These are phyloP conservation scores for Drosophila chauvacae DNA, from an alignment of 1,140 invertebrate genomes.

Conservation along the genomic window DNA sequence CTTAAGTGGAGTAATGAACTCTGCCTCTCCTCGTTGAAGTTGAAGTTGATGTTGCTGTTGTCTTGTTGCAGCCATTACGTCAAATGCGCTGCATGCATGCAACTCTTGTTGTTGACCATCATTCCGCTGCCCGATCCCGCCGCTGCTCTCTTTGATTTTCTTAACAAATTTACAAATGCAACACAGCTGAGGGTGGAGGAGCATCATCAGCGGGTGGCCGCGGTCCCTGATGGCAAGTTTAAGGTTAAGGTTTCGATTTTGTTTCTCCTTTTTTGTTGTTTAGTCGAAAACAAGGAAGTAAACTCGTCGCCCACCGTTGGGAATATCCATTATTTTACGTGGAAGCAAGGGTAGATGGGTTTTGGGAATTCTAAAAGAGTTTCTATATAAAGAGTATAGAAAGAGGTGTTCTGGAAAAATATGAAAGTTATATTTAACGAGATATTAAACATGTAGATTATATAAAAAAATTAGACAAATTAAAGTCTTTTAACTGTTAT, in stretches of 20 bases:
- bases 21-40: constrained; percentile 46
- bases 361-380: not conserved
- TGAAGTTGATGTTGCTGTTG: constrained; percentile 18
- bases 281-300: constrained; percentile 69
- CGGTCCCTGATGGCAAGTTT: constrained; percentile 65
- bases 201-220: constrained; percentile 13
- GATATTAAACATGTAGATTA: no score
- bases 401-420: rapidly evolving
- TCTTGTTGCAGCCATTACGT: constrained; percentile 40
- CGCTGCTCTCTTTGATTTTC: constrained; percentile 49
- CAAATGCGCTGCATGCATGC: constrained; percentile 60
- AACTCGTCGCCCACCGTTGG: constrained; percentile 51
- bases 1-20: constrained; percentile 82
- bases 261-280: constrained; percentile 43
- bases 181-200: constrained; percentile 9
- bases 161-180: constrained; percentile 67
- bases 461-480: no score
- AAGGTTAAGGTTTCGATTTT: constrained; percentile 81
- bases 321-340: constrained; percentile 9
- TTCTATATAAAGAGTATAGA: not conserved
- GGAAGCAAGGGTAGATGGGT: constrained; percentile 8
- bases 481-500: no score
- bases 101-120: constrained; percentile 46
- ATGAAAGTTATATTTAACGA: not conserved
- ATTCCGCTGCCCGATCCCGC: not conserved